Base-by-base conservation (phyloP, 2,888 invertebrate species). In the Polietes domitor region DNA sequence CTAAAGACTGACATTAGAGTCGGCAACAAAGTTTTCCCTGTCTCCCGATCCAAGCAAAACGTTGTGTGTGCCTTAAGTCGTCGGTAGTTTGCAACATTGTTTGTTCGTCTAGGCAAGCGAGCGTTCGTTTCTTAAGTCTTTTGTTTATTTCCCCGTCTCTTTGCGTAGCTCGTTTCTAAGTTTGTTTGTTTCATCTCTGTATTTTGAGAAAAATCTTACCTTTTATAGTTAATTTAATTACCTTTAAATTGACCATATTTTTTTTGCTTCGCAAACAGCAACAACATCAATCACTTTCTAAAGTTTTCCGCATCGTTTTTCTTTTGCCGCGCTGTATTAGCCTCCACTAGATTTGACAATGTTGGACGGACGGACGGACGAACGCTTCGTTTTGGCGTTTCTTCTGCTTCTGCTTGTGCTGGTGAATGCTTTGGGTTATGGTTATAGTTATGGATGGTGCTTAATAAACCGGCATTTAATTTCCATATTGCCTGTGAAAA, bases 271-370 rank as follows among this genome's bases (percentile, higher is more conserved):
- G 10, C 6, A 61, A 17, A 19, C 10, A 32, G 1, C n/a, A 71
- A 53, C 76, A 77, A 68, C 81, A 80, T 77, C 82, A 78, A 84
- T 85, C 83, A 87, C 84, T 86, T 86, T 86, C 82, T 83, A 85
- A 85, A 86, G 78, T 85, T 85, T 86, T 87, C 84, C 85, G 85
- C 82, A 80, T 85, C 68, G 37, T 32, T 80, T 82, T 70, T 77
- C 17, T 79, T 43, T 55, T 41, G 58, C 63, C 53, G 12, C 15
- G 7, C n/a, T 28, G 17, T 61, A 12, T 47, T 21, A 12, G n/a
- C n/a, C n/a, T n/a, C n/a, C n/a, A n/a, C n/a, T n/a, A n/a, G n/a
- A n/a, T n/a, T n/a, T n/a, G n/a, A n/a, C n/a, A n/a, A n/a, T n/a
- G n/a, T n/a, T n/a, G n/a, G n/a, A n/a, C n/a, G n/a, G n/a, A n/a